Evolutionary conservation across 2,888 invertebrate genomes (phyloP), one percentile per base, ranked within the genome.

Genomic region (Drosophila eohydei): DNA sequence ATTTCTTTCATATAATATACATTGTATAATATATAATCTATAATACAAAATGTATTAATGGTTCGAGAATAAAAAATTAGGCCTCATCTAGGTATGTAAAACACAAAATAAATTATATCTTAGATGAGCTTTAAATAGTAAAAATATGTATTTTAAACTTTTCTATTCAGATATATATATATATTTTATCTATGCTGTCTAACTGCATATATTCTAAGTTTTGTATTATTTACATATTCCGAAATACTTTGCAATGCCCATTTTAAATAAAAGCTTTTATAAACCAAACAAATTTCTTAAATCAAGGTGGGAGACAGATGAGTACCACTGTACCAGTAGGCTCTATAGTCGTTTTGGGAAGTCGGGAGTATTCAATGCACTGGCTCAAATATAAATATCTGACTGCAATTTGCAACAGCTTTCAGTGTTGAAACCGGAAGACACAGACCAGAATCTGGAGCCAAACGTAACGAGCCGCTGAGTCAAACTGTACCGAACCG

Each of bases 351-450:
- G 14, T 8, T 28, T 2, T 16, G 16, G 2, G 5, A 38, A 38
- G 4, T 9, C 6, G 21, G 38, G 38, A 26, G 52, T 34, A 28
- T 46, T 44, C 21, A 34, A n/a, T 46, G 64, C 77, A 71, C 50
- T 62, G 65, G 54, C 40, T 58, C 32, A 61, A 57, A 81, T 67
- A 74, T 87, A 80, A 84, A 81, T 89, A 71, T 80, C 78, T 89
- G 57, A 78, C 70, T 74, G 82, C 82, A 84, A 71, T 77, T 83
- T 69, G 64, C 74, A 41, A 54, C 51, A 52, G 67, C 71, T 76
- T 67, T 57, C 60, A 48, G n/a, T 16, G 38, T 30, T 16, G 30
- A 30, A 44, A 41, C 41, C 43, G 28, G n/a, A 28, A 44, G 40
- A n/a, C 32, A 60, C 30, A 38, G 51, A 60, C 55, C 12, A 41